Base-by-base conservation (phyloP, 23 tunicate species). In the Pegea sp. region DNA sequence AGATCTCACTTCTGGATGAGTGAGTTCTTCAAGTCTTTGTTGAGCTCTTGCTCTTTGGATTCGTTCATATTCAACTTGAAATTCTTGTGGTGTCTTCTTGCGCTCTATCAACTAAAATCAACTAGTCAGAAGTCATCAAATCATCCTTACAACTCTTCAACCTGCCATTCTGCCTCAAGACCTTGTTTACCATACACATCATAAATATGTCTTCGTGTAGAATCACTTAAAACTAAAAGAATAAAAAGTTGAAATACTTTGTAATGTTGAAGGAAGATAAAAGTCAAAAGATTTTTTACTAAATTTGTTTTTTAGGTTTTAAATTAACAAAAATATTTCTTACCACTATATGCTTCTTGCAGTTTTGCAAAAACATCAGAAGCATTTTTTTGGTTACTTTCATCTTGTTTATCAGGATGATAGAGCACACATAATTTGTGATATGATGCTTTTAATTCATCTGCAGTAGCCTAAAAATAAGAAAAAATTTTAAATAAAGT, bases 161-260 rank as follows among this genome's bases (percentile, higher is more conserved):
- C 93, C 79, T 74, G 81, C 95, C 95, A 84, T 27, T 84, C 95
- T 1, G 84, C 95, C 16, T 84, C 84, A 33, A 84, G 29, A 4
- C 95, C 95, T 34, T 62, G 56, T 51, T 57, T 74, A 19, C 95
- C 95, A 49, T 84, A 84, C 3, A 67, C 66, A 59, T 84, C 84
- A 44, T 84, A 84, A 16, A 84, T 73, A 30, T 84, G 75, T 30
- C 95, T 31, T 48, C 63, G 73, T 19, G 60, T 74, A 30, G 95
- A 71, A 57, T 84, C 95, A 51, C 84, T 73, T 26, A 84, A 44
- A 34, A 84, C 95, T 84, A 68, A 24, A 58, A 64, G 4, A 61
- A 22, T 26, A 19, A 43, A 23, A 26, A 25, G n/a, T 52, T 13
- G 1, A 16, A 28, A 43, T 42, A 25, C 28, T 59, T n/a, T n/a